Conservation (phyloP, 2,113 vertebrate genomes). For the Myiozetetes cayanensis region DNA sequence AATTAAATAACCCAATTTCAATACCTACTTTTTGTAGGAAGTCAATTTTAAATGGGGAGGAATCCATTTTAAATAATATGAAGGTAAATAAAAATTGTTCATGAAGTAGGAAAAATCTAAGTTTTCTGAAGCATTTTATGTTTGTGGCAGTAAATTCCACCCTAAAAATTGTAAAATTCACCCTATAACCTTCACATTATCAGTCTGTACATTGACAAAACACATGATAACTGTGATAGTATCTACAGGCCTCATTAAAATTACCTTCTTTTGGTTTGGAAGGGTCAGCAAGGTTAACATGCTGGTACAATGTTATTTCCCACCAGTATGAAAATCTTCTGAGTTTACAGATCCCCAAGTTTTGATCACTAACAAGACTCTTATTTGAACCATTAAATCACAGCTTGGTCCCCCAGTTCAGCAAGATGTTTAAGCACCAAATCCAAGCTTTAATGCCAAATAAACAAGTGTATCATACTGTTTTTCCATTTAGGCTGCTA, state of each 20-base stretch:
- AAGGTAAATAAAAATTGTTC: not conserved
- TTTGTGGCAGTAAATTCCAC: not conserved
- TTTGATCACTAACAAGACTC: not conserved
- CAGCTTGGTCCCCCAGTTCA: not conserved
- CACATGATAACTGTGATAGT: not conserved
- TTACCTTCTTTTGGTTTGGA: not conserved
- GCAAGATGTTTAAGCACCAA: not conserved
- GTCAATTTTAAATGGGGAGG: not conserved
- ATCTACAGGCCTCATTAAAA: not conserved
- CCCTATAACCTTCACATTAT: not conserved
- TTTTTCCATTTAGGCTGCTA: slow-evolving; percentile 14
- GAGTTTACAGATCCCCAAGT: not conserved
- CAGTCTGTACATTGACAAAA: not conserved
- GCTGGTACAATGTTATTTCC: not conserved
- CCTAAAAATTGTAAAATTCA: not conserved
- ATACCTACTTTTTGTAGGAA: not conserved
- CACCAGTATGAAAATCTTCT: not conserved
- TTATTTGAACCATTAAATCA: slow-evolving; percentile 21
- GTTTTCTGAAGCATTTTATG: not conserved
- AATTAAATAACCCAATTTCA: not conserved
- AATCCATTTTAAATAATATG: not conserved
- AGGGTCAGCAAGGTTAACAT: not conserved
- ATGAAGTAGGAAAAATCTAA: not conserved
- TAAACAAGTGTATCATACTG: not conserved
- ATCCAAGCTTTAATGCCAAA: not conserved